These are phyloP conservation scores for Empidonax alnorum DNA, from an alignment of 2,113 vertebrate genomes.

Conservation along the genomic window DNA sequence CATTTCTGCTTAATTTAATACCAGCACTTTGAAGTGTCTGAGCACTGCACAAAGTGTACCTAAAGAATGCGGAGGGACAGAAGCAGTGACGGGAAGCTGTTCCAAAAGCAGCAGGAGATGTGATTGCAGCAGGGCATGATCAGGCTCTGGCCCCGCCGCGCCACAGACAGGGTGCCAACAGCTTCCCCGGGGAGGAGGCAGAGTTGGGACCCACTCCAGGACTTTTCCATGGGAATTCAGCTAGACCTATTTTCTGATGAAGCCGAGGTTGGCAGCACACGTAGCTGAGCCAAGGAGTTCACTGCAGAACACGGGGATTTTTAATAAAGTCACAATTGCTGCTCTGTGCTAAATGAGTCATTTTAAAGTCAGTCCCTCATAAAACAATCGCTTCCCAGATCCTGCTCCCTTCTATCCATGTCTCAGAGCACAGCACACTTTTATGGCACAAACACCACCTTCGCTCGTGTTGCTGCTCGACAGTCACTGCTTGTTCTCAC, in stretches of 20 bases:
- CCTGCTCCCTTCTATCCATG: slow-evolving; percentile 23
- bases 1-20: neutral
- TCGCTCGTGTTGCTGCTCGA: neutral
- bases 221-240: slow-evolving; percentile 50
- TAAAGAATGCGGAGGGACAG: neutral
- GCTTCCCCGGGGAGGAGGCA: neutral
- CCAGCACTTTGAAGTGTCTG: neutral
- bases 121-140: neutral
- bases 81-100: neutral
- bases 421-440: slow-evolving; percentile 27
- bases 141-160: accelerated
- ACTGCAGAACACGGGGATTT: slow-evolving; percentile 33
- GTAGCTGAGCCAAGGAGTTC: slow-evolving; percentile 6
- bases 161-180: neutral
- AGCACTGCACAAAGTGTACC: neutral
- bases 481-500: slow-evolving; percentile 25
- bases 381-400: slow-evolving; percentile 55
- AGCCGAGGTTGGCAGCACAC: slow-evolving; percentile 10
- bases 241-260: slow-evolving; percentile 24
- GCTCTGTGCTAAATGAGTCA: slow-evolving; percentile 64
- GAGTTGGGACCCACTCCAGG: neutral
- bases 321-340: slow-evolving; percentile 60
- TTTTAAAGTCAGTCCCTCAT: slow-evolving; percentile 58
- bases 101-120: neutral
- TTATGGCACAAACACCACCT: slow-evolving; percentile 17